Conservation (phyloP, 2,797 vertebrate species). For the Cirrhinus molitorella region DNA sequence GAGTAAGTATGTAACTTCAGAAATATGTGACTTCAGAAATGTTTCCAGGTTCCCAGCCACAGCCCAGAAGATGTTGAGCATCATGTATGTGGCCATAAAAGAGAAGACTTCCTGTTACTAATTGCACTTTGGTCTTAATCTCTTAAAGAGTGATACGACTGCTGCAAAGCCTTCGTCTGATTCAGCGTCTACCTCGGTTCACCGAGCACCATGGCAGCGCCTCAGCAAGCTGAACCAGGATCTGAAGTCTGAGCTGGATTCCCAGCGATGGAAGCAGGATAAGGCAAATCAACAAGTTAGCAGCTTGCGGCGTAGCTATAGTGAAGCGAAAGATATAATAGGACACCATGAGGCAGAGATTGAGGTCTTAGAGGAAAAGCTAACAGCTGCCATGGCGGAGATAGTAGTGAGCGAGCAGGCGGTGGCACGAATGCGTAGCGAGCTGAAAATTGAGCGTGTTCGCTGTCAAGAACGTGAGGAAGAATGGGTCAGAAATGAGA, state of each 20-base stretch:
- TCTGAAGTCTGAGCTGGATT: conserved; percentile 89
- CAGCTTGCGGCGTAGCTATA: conserved; percentile 89
- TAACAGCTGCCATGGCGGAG: conserved; percentile 87
- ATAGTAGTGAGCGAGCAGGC: conserved; percentile 90
- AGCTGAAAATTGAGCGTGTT: conserved; percentile 88
- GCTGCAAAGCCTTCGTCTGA: conserved; percentile 33
- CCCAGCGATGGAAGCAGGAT: conserved; percentile 90
- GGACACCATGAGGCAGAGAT: conserved; percentile 90
- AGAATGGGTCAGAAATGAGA: conserved; percentile 84
- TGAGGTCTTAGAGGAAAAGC: conserved; percentile 87
- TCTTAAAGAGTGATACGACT: conserved; percentile 93
- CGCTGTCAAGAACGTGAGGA: conserved; percentile 88
- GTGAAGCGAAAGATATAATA: conserved; percentile 90
- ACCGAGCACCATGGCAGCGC: conserved; percentile 88
- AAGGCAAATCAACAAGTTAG: conserved; percentile 89
- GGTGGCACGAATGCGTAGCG: conserved; percentile 88
- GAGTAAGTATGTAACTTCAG: conserved; percentile 47
- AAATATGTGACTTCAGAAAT: conserved; percentile 9
- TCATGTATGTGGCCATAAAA: conserved; percentile 73
- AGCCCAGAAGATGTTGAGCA: conserved; percentile 93
- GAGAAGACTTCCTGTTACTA: conserved; percentile 85
- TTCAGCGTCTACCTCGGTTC: conserved; percentile 78
- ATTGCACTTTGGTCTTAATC: conserved; percentile 91
- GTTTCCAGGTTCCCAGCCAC: conserved; percentile 64
- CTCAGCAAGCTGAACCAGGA: conserved; percentile 93